Percentiles rank a stretch among this genome's conserved stretches.
These are phyloP conservation scores for Callaeas wilsoni DNA, from an alignment of 2,113 vertebrate genomes.

Conservation along the genomic window DNA sequence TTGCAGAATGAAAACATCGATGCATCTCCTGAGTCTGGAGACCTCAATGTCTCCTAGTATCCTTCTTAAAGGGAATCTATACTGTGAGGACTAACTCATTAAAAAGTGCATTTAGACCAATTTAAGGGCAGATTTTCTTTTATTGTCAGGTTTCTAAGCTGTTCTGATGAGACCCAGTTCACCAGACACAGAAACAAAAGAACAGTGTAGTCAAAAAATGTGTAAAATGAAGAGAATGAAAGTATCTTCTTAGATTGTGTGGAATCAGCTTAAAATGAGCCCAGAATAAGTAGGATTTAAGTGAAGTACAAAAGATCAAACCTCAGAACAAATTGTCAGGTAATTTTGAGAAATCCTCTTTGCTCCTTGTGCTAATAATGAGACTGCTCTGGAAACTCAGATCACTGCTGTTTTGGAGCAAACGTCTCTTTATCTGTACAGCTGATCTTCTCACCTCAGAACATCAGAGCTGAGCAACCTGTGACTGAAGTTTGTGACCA, in stretches of 20 bases:
- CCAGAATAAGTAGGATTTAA: slow-evolving; percentile 16
- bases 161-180: not conserved
- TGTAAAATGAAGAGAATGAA: not conserved
- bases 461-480: not conserved
- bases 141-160: not conserved
- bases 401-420: not conserved
- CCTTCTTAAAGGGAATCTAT: not conserved
- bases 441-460: not conserved
- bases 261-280: not conserved
- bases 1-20: not conserved
- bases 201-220: not conserved
- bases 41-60: not conserved
- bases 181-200: not conserved
- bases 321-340: slow-evolving; percentile 5
- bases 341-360: slow-evolving; percentile 39
- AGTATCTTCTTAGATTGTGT: not conserved
- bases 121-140: not conserved
- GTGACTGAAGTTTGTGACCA: not conserved
- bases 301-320: not conserved
- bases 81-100: not conserved
- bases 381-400: not conserved
- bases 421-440: not conserved
- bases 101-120: not conserved
- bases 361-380: not conserved
- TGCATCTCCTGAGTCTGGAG: not conserved